Conservation (phyloP, 2,113 vertebrate genomes). For the Elaphurus davidianus region DNA sequence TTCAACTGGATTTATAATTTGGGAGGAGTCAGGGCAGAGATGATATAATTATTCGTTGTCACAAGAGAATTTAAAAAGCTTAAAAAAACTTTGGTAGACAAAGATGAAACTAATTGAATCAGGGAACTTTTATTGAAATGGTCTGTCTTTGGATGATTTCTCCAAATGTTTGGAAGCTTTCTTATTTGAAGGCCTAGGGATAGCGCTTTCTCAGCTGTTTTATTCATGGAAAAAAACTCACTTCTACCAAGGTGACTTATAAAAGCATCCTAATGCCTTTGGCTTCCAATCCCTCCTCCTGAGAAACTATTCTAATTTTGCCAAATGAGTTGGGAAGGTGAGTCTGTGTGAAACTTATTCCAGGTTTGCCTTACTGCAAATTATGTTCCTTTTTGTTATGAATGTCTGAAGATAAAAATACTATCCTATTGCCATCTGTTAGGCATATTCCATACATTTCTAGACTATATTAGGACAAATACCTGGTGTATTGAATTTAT, state of each 20-base stretch:
- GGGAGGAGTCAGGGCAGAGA: not conserved
- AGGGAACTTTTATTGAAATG: not conserved
- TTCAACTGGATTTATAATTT: not conserved
- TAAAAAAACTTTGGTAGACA: not conserved
- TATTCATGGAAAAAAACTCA: conserved; percentile 24
- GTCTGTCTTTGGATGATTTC: not conserved
- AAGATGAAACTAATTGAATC: conserved; percentile 4
- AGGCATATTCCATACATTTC: conserved; percentile 78
- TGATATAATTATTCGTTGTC: not conserved
- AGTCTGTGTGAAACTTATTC: conserved; percentile 63
- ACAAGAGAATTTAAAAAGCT: not conserved
- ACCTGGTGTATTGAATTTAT: conserved; percentile 79
- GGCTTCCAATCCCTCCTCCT: not conserved
- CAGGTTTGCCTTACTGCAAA: conserved; percentile 72
- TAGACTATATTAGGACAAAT: conserved; percentile 79
- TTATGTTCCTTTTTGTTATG: conserved; percentile 76
- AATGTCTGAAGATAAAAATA: conserved; percentile 81
- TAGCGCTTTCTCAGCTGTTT: not conserved
- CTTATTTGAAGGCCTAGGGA: not conserved
- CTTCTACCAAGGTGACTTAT: conserved; percentile 43
- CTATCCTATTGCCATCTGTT: conserved; percentile 76
- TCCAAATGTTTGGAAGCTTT: conserved; percentile 27
- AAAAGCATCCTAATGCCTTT: conserved; percentile 25
- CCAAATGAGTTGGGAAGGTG: conserved; percentile 50
- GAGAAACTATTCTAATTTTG: conserved; percentile 50